phyloP scores from a whole-genome alignment of 2,888 invertebrate genomes.

The Epinotia bilunana region DNA sequence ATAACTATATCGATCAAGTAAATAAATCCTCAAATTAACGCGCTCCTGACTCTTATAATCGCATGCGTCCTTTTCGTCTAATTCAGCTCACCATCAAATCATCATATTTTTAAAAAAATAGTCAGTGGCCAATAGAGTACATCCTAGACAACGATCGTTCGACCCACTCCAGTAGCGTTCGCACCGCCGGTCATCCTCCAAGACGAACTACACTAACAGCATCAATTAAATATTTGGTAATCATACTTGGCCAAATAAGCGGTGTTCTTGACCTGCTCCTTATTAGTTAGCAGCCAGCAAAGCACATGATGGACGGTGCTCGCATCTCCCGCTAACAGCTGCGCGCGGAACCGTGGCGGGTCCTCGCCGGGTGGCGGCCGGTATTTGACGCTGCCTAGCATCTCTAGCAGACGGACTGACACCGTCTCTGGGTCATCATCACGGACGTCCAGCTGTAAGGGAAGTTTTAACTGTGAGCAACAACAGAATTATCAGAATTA shows the following conservation, averaged over 20 bases:
- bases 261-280: constrained; percentile 90
- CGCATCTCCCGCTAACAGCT: constrained; percentile 87
- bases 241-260: constrained; percentile 91
- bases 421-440: constrained; percentile 91
- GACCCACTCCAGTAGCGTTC: too few relatives aligned
- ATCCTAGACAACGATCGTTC: too few relatives aligned
- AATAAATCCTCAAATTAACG: too few relatives aligned
- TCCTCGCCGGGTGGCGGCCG: constrained; percentile 85
- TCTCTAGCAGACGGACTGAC: constrained; percentile 88
- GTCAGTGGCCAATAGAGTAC: too few relatives aligned
- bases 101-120: too few relatives aligned
- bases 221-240: not conserved
- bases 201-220: too few relatives aligned
- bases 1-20: too few relatives aligned
- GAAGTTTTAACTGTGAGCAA: not conserved
- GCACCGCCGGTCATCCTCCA: too few relatives aligned
- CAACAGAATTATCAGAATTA: too few relatives aligned
- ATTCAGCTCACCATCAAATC: too few relatives aligned
- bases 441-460: constrained; percentile 85
- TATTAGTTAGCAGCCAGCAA: constrained; percentile 90
- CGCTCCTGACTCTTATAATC: too few relatives aligned
- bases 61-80: too few relatives aligned
- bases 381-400: constrained; percentile 91
- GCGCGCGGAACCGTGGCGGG: constrained; percentile 74
- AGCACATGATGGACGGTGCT: constrained; percentile 90